phyloP scores from a whole-genome alignment of 2,888 invertebrate species.

The Eristalis arbustorum region DNA sequence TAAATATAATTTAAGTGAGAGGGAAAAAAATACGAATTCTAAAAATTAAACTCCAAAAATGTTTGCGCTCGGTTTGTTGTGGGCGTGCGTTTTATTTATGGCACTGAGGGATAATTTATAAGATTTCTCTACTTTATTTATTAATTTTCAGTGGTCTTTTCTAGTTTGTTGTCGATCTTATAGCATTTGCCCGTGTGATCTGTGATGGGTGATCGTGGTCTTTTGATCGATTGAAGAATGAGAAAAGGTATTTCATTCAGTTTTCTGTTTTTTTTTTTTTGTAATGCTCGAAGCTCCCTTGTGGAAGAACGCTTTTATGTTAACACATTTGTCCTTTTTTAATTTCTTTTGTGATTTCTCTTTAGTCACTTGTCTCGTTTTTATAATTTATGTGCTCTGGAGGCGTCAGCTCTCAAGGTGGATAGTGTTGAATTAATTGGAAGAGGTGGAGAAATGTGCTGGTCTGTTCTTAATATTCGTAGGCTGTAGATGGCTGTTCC shows the following conservation, averaged over 20 bases:
- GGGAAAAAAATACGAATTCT: not conserved
- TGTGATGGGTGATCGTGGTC: not conserved
- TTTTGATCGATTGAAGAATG: not conserved
- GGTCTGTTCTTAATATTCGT: too few relatives aligned
- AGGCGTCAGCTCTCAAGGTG: not conserved
- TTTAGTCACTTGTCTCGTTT: not conserved
- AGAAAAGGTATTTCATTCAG: not conserved
- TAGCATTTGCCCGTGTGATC: not conserved
- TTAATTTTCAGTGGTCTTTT: not conserved
- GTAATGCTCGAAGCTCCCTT: not conserved
- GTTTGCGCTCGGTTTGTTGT: not conserved
- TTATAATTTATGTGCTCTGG: not conserved
- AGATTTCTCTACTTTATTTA: not conserved
- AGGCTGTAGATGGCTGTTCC: too few relatives aligned
- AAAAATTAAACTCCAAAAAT: conserved; percentile 2
- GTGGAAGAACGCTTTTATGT: not conserved
- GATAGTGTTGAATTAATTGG: not conserved
- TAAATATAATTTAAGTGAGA: not conserved
- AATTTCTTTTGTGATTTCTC: not conserved
- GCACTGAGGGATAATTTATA: not conserved
- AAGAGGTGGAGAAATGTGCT: not conserved
- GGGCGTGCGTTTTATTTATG: not conserved
- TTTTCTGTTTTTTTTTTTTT: too few relatives aligned
- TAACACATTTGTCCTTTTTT: not conserved
- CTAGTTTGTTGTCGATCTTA: not conserved